Conservation (phyloP, 2,888 invertebrate genomes). For the Drepanosiphum platanoidis region DNA sequence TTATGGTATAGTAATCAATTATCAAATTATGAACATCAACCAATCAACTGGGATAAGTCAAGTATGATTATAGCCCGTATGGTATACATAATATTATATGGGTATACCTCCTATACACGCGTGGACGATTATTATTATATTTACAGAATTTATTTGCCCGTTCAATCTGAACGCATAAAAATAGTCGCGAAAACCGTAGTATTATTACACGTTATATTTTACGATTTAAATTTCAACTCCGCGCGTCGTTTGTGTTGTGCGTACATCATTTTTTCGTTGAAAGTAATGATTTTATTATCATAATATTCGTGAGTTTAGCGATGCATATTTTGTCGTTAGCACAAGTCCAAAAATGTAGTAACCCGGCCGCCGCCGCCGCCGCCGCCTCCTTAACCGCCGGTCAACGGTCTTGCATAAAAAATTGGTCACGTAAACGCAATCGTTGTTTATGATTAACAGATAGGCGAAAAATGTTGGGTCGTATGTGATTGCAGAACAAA, state of each 20-base stretch:
- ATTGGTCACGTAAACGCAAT: slow-evolving; percentile 50
- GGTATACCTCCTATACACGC: too few relatives aligned
- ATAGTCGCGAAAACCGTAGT: neutral
- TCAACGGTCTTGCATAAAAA: slow-evolving; percentile 28
- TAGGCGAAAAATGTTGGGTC: slow-evolving; percentile 39
- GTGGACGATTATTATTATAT: neutral
- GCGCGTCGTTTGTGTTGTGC: neutral
- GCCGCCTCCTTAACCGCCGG: neutral
- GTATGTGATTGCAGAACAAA: slow-evolving; percentile 53
- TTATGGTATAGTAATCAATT: slow-evolving; percentile 9
- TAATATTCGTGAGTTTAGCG: neutral
- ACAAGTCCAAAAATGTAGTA: neutral
- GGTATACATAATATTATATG: too few relatives aligned
- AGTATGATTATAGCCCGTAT: neutral
- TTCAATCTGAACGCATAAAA: neutral
- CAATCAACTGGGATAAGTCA: neutral
- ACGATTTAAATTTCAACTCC: neutral
- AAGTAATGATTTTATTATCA: neutral
- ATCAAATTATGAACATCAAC: slow-evolving; percentile 17
- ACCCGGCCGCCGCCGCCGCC: too few relatives aligned
- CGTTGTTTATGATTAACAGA: slow-evolving; percentile 53
- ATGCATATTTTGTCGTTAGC: neutral
- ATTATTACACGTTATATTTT: neutral
- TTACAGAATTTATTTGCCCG: neutral
- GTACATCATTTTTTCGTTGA: neutral